Conservation (phyloP, 2,113 vertebrate genomes). For the Gymnogyps californianus region DNA sequence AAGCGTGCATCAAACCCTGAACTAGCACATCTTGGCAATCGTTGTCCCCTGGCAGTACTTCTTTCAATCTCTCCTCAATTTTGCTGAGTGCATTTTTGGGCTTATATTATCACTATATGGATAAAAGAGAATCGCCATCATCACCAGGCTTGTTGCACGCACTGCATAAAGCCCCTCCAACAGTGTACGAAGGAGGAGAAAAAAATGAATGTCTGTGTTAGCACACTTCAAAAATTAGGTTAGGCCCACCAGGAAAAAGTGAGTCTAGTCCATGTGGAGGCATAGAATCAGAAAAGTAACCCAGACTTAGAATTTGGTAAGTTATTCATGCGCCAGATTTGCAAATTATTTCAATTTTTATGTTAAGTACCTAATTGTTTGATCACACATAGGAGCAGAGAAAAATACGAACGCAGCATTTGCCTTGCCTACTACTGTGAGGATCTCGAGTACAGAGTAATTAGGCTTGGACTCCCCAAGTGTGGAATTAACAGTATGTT, state of each 20-base stretch:
- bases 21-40: neutral
- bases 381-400: neutral
- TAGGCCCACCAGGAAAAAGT: neutral
- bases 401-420: neutral
- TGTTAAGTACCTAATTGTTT: neutral
- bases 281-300: neutral
- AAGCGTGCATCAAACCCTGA: neutral
- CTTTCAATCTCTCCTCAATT: neutral
- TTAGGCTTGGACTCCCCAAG: neutral
- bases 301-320: neutral
- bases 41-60: too few relatives aligned
- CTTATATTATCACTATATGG: neutral
- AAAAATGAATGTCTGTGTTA: neutral
- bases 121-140: neutral
- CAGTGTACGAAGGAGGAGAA: neutral
- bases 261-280: neutral
- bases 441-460: neutral
- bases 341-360: neutral
- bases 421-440: neutral
- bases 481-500: neutral
- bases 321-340: neutral
- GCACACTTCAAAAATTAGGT: neutral
- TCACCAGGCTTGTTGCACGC: neutral
- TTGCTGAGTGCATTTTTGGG: neutral
- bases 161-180: neutral